Percentiles rank a stretch among this genome's conserved stretches.
phyloP scores from a whole-genome alignment of 2,888 invertebrate species.

The Clepsis dumicolana region DNA sequence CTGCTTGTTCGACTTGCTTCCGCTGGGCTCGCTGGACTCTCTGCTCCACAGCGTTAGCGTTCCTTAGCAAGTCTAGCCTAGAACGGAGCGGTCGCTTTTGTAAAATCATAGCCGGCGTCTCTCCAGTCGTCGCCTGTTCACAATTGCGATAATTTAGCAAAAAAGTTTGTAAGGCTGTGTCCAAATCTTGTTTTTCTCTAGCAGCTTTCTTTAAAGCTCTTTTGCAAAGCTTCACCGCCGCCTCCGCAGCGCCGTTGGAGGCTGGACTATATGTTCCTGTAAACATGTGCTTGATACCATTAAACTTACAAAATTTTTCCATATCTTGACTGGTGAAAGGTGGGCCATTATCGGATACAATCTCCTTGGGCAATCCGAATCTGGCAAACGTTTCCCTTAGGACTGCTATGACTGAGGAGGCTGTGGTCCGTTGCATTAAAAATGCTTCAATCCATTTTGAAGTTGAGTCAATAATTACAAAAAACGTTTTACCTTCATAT shows the following conservation, averaged over 20 bases:
- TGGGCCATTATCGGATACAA: conserved; percentile 28
- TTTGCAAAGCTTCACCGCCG: not conserved
- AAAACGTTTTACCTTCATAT: conserved; percentile 12
- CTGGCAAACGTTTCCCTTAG: conserved; percentile 6
- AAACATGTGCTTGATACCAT: not conserved
- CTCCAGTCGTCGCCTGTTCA: too few species aligned
- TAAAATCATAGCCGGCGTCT: not conserved
- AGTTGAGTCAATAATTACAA: conserved; percentile 20
- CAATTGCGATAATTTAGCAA: too few species aligned
- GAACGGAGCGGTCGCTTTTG: conserved; percentile 1
- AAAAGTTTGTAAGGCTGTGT: too few species aligned
- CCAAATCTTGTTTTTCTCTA: too few species aligned
- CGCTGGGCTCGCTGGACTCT: not conserved
- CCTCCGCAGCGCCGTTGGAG: not conserved
- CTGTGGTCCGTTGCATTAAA: conserved; percentile 16
- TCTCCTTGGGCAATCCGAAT: conserved; percentile 27
- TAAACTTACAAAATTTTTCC: not conserved
- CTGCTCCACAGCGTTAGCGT: not conserved
- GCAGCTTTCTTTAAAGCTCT: too few species aligned
- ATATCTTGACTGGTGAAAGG: conserved; percentile 22
- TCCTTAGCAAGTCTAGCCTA: not conserved
- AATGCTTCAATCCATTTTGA: conserved; percentile 32
- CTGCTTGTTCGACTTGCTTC: too few species aligned
- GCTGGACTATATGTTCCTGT: not conserved
- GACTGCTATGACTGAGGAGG: conserved; percentile 10